A percentile compares a stretch with the other conserved stretches of the same genome.
These are phyloP conservation scores for Papilio xuthus DNA, from an alignment of 1,140 invertebrate species.

Conservation along the genomic window DNA sequence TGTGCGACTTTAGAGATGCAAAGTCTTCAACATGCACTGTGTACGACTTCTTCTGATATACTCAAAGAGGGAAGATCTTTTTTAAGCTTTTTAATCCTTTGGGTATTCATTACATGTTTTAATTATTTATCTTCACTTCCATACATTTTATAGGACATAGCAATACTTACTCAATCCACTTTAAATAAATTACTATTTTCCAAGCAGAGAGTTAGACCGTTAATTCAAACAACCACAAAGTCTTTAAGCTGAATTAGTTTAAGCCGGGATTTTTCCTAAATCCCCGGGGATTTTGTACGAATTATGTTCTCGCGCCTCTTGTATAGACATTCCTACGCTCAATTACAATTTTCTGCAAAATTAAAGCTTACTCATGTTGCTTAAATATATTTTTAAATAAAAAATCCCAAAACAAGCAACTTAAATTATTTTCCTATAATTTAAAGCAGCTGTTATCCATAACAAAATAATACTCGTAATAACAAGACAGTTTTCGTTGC, in stretches of 20 bases:
- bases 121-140: background rate
- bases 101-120: no score
- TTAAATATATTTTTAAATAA: background rate
- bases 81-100: no score
- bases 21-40: no score
- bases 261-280: slow-evolving; percentile 30
- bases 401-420: background rate
- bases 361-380: background rate
- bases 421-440: background rate
- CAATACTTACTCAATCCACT: background rate
- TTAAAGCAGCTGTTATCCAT: no score
- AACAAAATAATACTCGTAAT: no score
- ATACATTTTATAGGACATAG: background rate
- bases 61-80: no score
- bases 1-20: no score
- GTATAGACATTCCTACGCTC: background rate
- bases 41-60: no score
- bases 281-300: slow-evolving; percentile 23
- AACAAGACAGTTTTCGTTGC: no score
- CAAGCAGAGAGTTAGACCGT: slow-evolving; percentile 21
- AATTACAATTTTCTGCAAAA: slow-evolving; percentile 20
- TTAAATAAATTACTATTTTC: slow-evolving; percentile 24
- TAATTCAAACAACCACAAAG: slow-evolving; percentile 32
- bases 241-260: slow-evolving; percentile 33
- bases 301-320: slow-evolving; percentile 24